Base-by-base conservation (phyloP, 1,140 invertebrate species). In the Caenorhabditis remanei region DNA sequence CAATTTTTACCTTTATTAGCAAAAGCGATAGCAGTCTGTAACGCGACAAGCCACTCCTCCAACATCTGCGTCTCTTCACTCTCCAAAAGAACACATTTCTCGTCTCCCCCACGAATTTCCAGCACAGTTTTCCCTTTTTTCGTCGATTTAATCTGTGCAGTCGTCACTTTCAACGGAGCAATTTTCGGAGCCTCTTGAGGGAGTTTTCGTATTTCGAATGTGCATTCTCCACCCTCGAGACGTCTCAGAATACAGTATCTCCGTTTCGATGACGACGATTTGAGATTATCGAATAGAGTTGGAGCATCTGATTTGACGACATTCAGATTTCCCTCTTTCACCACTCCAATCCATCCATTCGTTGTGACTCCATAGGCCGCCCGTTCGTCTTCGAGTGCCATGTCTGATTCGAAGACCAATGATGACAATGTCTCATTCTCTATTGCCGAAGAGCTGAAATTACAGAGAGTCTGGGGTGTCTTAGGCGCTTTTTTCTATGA, bases 51-150 rank as follows among this genome's bases (percentile, higher is more conserved):
- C 86, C 86, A 87, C 14, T 46, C 56, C 16, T 71, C 63, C 21
- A 84, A 50, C 46, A 65, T 58, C 24, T 84, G 40, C 40, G 83
- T 58, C 24, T 87, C 86, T 8, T 83, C 82, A 24, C 24, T 43
- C 13, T 85, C 84, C 24, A 84, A 48, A 1, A 63, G 13, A 21
- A 63, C 41, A 7, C 50, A 5, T 11, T 1, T 55, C 16, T 84
- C 32, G 16, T 43, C 50, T n/a, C 41, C 19, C 21, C 86, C 32
- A 9, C 86, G 58, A 41, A 88, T 86, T 53, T 88, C 88, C 83
- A 88, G 14, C 16, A 88, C 85, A 2, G 88, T 87, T 58, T 85
- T 88, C 32, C 88, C 88, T 40, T 88, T 88, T 79, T 88, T 88
- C 56, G 85, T 88, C 8, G 84, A 61, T 83, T 84, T 83, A 0